Base-by-base conservation (phyloP, 2,113 vertebrate species). In the Gymnorhina tibicen region DNA sequence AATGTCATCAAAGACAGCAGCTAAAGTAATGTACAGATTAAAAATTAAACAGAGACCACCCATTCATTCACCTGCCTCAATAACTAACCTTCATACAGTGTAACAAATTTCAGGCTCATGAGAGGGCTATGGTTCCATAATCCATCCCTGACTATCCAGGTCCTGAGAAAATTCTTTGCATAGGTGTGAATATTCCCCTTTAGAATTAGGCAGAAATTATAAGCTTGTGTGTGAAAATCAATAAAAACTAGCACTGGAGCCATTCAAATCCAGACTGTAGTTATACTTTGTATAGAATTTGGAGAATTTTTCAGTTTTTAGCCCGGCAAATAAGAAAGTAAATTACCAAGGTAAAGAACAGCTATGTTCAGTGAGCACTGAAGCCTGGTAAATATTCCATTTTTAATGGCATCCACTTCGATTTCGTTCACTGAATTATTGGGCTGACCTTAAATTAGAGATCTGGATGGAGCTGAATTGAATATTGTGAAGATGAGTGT, bases 401-500 rank as follows among this genome's bases (percentile, higher is more conserved):
- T 93, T 94, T 93, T 96, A 96, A 96, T 94, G 85, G 82, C 76
- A 96, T 93, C 85, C 79, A 92, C 92, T 96, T 96, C 93, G 95
- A 81, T 91, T 94, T 96, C 96, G 88, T 75, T 92, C 90, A 84
- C 72, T 90, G 96, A 96, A 93, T 96, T 96, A 96, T 92, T 94
- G 88, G 59, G 41, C 73, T 92, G 90, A 97, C 95, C 92, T 95
- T 96, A 96, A 96, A 96, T 95, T 96, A 96, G 96, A 94, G 85
- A 93, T 96, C 79, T 96, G 41, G 95, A 94, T 89, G 93, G 60
- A 96, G 41, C 76, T 82, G 93, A 96, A 95, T 68, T 76, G 90
- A 94, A 92, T 85, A 88, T 92, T 72, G 76, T 92, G 95, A 96
- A 94, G 92, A 96, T 87, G 83, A 92, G 79, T 88, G 69, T 78